Evolutionary conservation across 2,113 vertebrate genomes (phyloP), one percentile per base, ranked within the genome.

Genomic region (Leptocoma aspasia): DNA sequence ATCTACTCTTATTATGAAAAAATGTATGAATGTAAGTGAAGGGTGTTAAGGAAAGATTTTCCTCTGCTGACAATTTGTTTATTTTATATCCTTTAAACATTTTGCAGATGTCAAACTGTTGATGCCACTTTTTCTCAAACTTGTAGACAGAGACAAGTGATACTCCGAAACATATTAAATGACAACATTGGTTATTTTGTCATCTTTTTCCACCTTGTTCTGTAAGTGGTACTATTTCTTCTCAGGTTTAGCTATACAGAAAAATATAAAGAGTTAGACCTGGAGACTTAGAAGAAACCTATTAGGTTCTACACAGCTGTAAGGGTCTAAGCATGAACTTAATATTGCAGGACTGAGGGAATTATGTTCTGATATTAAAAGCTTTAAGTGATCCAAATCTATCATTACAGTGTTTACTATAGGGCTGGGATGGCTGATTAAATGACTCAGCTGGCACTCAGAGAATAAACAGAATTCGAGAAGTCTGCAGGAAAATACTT

Each of bases 351-450:
- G 13, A 49, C 12, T 73, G 33, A 59, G 11, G 4, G 4, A 26
- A 65, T 70, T 54, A 18, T 42, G 6, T 61, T 78, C 52, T 79
- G 23, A 45, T 59, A 33, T 44, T 37, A 59, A 28, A 90, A 42
- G 6, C 8, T 77, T 56, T 53, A 60, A 35, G 37, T 22, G 15
- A 73, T 8, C 4, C 7, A 64, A 56, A 44, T 73, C 27, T 73
- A 16, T 60, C 11, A 17, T 42, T 72, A n/a, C 0, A 0, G 17
- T 44, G 22, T 11, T 71, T 31, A 10, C 22, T 53, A 20, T 5
- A 44, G 27, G n/a, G 31, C 19, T 82, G 8, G 3, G 9, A 37
- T 89, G 54, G 5, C 15, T 69, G 22, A 7, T 20, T 65, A 66
- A 66, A 37, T 37, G 9, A 15, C 6, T 63, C 15, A 68, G 3